Evolutionary conservation across 2,113 vertebrate species (phyloP), one percentile per base, ranked within the genome.

Genomic region (Corydoras sp.): DNA sequence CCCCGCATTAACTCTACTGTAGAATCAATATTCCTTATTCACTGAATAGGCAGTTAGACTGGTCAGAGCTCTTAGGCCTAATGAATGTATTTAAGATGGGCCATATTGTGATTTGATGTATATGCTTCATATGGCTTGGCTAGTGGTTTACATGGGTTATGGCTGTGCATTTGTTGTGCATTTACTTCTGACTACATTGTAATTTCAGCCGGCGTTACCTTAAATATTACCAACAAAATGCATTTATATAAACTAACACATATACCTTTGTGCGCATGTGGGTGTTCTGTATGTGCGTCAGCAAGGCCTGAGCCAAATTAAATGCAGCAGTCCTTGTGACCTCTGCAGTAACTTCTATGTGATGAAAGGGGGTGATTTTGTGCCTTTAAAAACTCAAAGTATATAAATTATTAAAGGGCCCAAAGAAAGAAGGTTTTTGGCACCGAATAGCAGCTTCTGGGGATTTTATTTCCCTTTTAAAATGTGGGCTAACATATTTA

Each of bases 11-110:
- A 68, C 72, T 74, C 65, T 61, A 62, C 72, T 74, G 72, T 74
- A 74, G 31, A 74, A 67, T 74, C 72, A 61, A 74, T 74, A 74
- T 74, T 31, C 56, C 58, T 68, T 68, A 74, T 68, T 74, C 72
- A 74, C 72, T 67, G 32, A 58, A 74, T 68, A 68, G 65, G 65
- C 72, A 74, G 31, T 68, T 68, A 55, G 32, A 61, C 65, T 56
- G 65, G 58, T 74, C 51, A 62, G 58, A 66, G 72, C 65, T 74
- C 72, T 74, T 68, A 62, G 32, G 58, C 50, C 56, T 68, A 74
- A 74, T 62, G 32, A 68, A 74, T 68, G 58, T 74, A 61, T 74
- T 74, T 74, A 74, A 56, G 55, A 55, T 48, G 55, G 53, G 65
- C 72, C 43, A 62, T 68, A 68, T 68, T 62, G 50, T 62, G 32